Evolutionary conservation across 2,113 vertebrate genomes (phyloP).

Genomic region (Gasterosteus nipponicus): DNA sequence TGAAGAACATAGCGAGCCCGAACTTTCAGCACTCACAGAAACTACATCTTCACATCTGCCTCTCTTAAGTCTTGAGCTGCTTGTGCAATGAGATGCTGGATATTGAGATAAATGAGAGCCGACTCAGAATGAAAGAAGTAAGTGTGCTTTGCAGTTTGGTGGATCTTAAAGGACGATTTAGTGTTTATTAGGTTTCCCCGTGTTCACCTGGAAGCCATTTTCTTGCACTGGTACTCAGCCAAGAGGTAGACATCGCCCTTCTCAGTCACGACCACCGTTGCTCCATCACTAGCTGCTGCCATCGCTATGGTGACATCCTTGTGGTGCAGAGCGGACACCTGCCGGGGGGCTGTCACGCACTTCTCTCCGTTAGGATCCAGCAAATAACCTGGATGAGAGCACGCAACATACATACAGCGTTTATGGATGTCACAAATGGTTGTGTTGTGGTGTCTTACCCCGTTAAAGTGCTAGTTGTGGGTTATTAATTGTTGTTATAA

Average conservation of each 20-base stretch:
- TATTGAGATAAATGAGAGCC: background rate
- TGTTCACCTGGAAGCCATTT: constrained; percentile 92
- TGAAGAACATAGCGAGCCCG: background rate
- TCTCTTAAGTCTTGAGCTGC: background rate
- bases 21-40: background rate
- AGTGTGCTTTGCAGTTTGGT: background rate
- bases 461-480: too few species aligned
- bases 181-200: background rate
- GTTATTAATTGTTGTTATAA: too few species aligned
- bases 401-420: background rate
- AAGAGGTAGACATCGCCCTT: constrained; percentile 95
- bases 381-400: constrained; percentile 86
- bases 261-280: constrained; percentile 93
- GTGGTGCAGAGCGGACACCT: constrained; percentile 94
- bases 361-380: constrained; percentile 96
- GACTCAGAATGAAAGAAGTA: background rate
- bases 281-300: constrained; percentile 91
- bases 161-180: background rate
- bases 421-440: too few species aligned
- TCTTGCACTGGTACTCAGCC: constrained; percentile 96
- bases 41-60: background rate
- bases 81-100: background rate
- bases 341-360: constrained; percentile 88
- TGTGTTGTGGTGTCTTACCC: too few species aligned
- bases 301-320: constrained; percentile 89